Percentiles rank a stretch among this genome's conserved stretches.
These are phyloP conservation scores for Habrosyne pyritoides DNA, from an alignment of 2,888 invertebrate species.

Conservation along the genomic window DNA sequence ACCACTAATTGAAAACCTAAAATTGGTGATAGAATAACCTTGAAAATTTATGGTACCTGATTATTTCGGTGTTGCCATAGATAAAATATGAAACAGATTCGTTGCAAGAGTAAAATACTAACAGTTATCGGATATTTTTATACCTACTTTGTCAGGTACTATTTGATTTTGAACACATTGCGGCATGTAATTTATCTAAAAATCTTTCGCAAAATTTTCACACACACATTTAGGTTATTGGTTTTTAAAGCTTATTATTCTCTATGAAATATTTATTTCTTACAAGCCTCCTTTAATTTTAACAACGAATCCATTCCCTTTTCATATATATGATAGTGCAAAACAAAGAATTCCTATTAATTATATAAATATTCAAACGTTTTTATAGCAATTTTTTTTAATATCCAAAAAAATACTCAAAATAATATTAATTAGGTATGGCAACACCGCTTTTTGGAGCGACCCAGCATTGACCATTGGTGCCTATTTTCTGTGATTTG, in stretches of 20 bases:
- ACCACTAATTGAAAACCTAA: too few relatives aligned
- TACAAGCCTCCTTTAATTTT: background rate
- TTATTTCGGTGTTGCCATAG: background rate
- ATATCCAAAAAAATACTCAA: background rate
- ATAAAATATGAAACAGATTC: constrained; percentile 5
- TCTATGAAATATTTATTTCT: background rate
- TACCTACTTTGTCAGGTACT: background rate
- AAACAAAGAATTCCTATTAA: background rate
- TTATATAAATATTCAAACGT: background rate
- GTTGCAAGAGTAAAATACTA: constrained; percentile 17
- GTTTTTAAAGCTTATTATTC: background rate
- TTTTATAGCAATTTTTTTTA: background rate
- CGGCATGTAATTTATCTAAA: background rate
- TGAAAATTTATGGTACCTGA: background rate
- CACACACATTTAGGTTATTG: background rate
- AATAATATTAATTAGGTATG: background rate
- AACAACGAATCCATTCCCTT: background rate
- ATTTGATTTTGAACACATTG: constrained; percentile 2
- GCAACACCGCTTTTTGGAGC: background rate
- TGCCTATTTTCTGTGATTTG: constrained; percentile 13
- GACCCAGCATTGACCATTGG: background rate
- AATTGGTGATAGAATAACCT: background rate
- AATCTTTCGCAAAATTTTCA: constrained; percentile 2
- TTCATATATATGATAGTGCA: background rate
- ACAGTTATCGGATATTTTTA: background rate